Conservation (phyloP, 2,888 invertebrate genomes). For the Neocrepidodera transversa region DNA sequence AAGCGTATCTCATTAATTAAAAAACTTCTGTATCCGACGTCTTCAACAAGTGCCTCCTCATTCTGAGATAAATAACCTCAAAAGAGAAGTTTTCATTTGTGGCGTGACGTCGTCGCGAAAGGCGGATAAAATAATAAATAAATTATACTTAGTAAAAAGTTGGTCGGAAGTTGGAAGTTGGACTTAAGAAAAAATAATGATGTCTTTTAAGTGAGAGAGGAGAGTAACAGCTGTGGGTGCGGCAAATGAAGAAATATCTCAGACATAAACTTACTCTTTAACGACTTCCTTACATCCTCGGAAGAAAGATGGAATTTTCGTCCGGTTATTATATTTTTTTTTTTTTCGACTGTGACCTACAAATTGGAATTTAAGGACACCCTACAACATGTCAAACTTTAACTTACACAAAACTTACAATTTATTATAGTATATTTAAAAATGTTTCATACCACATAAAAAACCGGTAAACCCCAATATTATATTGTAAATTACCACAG, state of each 20-base stretch:
- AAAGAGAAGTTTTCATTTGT: constrained; percentile 37
- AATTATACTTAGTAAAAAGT: constrained; percentile 43
- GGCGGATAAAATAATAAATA: constrained; percentile 40
- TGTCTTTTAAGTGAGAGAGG: constrained; percentile 42
- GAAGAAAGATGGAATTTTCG: constrained; percentile 54
- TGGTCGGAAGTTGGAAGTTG: constrained; percentile 41
- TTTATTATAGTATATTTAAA: too few relatives aligned
- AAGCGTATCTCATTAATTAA: constrained; percentile 22
- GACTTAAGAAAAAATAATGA: constrained; percentile 46
- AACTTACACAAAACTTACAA: too few relatives aligned
- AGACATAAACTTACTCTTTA: constrained; percentile 58
- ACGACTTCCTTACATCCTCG: constrained; percentile 54
- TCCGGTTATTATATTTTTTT: constrained; percentile 44
- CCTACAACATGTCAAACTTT: too few relatives aligned
- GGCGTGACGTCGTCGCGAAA: constrained; percentile 22
- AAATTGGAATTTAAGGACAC: too few relatives aligned
- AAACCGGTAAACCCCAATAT: too few relatives aligned
- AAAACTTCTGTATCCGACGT: constrained; percentile 23
- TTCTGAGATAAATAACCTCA: constrained; percentile 30
- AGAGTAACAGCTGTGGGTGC: constrained; percentile 43
- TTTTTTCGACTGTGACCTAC: constrained; percentile 24
- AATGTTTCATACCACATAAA: too few relatives aligned
- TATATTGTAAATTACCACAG: too few relatives aligned
- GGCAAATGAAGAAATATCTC: constrained; percentile 61
- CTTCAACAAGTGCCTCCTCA: constrained; percentile 33